These are phyloP conservation scores for Emydocephalus ijimae DNA, from an alignment of 2,113 vertebrate genomes.

Conservation along the genomic window DNA sequence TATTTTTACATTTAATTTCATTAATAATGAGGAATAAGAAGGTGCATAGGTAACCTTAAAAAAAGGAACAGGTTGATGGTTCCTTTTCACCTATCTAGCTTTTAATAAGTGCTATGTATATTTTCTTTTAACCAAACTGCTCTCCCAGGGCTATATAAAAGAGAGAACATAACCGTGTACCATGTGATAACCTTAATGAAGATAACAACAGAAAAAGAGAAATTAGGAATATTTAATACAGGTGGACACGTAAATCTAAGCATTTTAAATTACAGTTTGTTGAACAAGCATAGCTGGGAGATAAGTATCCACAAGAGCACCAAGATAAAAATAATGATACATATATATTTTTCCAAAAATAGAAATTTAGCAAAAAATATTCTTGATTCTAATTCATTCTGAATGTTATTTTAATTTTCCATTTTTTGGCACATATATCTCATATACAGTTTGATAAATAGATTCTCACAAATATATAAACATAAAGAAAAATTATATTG, in stretches of 20 bases:
- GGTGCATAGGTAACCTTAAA: not conserved
- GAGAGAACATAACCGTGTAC: not conserved
- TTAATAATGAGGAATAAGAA: not conserved
- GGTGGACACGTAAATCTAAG: not conserved
- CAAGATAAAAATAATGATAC: not conserved
- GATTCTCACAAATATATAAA: not conserved
- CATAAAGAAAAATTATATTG: not conserved
- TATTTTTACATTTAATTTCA: constrained; percentile 28
- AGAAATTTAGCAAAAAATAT: not conserved
- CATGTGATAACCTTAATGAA: not conserved
- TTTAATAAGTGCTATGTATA: not conserved
- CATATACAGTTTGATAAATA: not conserved
- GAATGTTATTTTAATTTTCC: not conserved
- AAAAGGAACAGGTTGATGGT: not conserved
- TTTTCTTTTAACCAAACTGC: not conserved
- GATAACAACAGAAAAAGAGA: not conserved
- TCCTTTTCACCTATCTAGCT: not conserved
- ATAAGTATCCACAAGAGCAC: not conserved
- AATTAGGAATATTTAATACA: not conserved
- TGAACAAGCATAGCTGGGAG: not conserved
- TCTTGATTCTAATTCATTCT: not conserved
- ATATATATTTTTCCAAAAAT: not conserved
- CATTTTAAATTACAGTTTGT: not conserved
- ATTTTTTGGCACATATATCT: not conserved
- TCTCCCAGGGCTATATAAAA: not conserved